A percentile compares a stretch with the other conserved stretches of the same genome.
Conservation (phyloP, 2,797 vertebrate genomes). For the Arnoldichthys spilopterus region DNA sequence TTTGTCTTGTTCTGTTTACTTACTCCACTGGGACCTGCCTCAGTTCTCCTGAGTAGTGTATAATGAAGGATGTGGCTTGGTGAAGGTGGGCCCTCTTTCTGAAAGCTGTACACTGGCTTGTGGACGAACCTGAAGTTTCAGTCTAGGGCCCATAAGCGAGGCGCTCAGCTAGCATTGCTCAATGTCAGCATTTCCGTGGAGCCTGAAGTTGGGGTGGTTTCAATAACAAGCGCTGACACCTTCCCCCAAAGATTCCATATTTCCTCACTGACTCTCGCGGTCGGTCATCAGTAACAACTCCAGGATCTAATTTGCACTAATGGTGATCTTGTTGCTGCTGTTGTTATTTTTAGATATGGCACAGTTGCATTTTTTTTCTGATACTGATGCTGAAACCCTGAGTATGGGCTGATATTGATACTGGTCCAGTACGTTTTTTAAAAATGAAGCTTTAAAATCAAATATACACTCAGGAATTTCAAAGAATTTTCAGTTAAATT, state of each 20-base stretch:
- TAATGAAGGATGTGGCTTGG: constrained; percentile 3
- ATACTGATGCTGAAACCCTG: background rate
- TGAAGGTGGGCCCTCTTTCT: constrained; percentile 9
- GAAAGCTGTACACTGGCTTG: background rate
- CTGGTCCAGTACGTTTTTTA: no score
- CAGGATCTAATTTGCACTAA: background rate
- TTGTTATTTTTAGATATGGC: background rate
- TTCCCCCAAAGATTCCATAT: constrained; percentile 5
- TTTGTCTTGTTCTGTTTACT: constrained; percentile 52
- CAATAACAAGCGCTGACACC: constrained; percentile 51
- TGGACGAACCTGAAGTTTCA: constrained; percentile 35
- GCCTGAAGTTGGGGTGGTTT: constrained; percentile 13
- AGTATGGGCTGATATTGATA: no score
- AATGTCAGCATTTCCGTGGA: constrained; percentile 6
- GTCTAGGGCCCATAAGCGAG: background rate
- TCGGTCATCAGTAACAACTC: background rate
- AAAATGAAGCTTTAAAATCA: no score
- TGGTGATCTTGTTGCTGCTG: background rate
- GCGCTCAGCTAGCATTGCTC: constrained; percentile 28
- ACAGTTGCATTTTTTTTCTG: background rate
- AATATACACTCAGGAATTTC: no score
- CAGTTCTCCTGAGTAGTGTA: background rate
- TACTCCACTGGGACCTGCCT: constrained; percentile 38
- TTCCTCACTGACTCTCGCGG: constrained; percentile 1
- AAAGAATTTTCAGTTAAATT: no score